Base-by-base conservation (phyloP, 1,140 invertebrate species). In the Drosophila tani region DNA sequence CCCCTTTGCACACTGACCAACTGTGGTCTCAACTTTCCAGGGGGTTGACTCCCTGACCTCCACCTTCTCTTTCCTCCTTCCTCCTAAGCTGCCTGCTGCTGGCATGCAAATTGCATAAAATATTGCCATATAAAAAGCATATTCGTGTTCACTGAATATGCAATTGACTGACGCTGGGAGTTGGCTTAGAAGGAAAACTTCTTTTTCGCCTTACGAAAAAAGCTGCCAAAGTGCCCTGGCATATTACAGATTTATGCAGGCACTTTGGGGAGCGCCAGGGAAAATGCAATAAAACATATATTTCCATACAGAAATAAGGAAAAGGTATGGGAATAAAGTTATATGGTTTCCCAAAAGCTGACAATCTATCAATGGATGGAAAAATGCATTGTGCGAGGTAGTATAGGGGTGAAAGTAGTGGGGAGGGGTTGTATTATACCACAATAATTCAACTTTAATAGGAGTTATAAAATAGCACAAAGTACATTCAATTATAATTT, bases 81-180 rank as follows among this genome's bases (percentile, higher is more conserved):
- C 24, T 21, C 40, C 62, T 45, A 53, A 64, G 69, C 58, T 79
- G 79, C 35, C 51, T 87, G 69, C 66, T 81, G 75, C 46, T 69
- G 75, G 62, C 79, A 82, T 86, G 82, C 79, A 86, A 86, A 86
- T 86, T 87, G 84, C 84, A 87, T 90, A 88, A 88, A 87, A 90
- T 88, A 87, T 87, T 71, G 73, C 84, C 74, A 82, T 73, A 90
- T 88, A 87, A 88, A 75, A 79, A 87, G 81, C 84, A 81, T 81
- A 90, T 84, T 90, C 81, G 77, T 84, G 84, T 87, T 87, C 84
- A 84, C 85, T 88, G 84, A 84, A 88, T 87, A 75, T 84, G 77
- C 78, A 79, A 88, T 86, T 82, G 85, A 77, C 49, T 71, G 75
- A 55, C 47, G 49, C 51, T 41, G 58, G 41, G 35, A 64, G 51